Percentiles rank a stretch among this genome's conserved stretches.
Evolutionary conservation across 1,140 invertebrate genomes (phyloP).

Genomic region (Pogonomyrmex californicus): DNA sequence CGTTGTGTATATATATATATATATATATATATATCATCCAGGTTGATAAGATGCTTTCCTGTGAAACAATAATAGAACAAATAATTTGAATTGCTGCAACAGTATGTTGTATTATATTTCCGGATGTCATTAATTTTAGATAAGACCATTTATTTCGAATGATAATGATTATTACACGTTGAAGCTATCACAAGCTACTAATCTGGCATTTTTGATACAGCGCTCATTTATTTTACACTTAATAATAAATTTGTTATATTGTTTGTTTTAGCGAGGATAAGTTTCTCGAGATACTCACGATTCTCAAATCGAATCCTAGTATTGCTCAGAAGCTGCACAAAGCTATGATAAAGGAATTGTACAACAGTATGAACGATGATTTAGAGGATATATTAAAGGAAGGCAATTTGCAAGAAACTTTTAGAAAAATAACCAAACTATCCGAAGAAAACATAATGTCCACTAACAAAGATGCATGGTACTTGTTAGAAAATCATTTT

Average conservation of each 20-base stretch:
- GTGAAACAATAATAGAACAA: constrained; percentile 30
- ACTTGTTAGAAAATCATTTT: neutral
- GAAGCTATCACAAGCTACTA: neutral
- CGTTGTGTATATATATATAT: too few species aligned
- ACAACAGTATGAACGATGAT: constrained; percentile 69
- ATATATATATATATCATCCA: neutral
- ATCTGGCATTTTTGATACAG: neutral
- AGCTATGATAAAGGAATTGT: constrained; percentile 72
- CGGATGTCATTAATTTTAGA: constrained; percentile 17
- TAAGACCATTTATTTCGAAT: neutral
- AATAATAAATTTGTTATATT: constrained; percentile 7
- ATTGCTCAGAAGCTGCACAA: constrained; percentile 71
- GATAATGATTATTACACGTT: neutral
- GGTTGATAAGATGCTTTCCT: constrained; percentile 29
- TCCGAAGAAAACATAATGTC: constrained; percentile 55
- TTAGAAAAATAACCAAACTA: constrained; percentile 72
- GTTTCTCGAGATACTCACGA: constrained; percentile 73
- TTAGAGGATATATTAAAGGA: constrained; percentile 73
- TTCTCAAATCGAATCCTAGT: constrained; percentile 69
- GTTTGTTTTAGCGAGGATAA: constrained; percentile 74
- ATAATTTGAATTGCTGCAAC: constrained; percentile 29
- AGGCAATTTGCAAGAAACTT: constrained; percentile 65
- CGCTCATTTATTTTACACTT: neutral
- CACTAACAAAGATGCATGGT: constrained; percentile 73
- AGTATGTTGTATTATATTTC: constrained; percentile 16